A percentile compares a stretch with the other conserved stretches of the same genome.
Conservation (phyloP, 1,140 invertebrate species). For the Ylistrum balloti region DNA sequence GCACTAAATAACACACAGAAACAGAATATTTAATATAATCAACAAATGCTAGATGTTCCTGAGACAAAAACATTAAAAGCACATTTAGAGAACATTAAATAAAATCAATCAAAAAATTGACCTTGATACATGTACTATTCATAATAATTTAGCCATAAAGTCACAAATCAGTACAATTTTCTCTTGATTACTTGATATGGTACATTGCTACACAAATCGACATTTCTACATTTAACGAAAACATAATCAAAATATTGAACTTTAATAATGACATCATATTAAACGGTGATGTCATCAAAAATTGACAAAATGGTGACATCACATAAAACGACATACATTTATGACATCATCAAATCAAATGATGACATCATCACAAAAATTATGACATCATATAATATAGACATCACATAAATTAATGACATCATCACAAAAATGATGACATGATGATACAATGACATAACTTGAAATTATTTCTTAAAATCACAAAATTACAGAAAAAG, state of each 20-base stretch:
- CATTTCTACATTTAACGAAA: too few species aligned
- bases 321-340: background rate
- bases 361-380: background rate
- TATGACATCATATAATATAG: background rate
- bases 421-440: background rate
- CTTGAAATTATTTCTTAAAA: background rate
- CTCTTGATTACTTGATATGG: background rate
- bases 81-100: background rate
- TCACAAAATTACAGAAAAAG: background rate
- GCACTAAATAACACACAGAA: background rate
- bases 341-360: background rate
- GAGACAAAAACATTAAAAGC: conserved; percentile 27
- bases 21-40: background rate
- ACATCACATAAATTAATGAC: background rate
- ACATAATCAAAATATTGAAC: too few species aligned
- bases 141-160: background rate
- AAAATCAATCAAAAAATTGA: background rate
- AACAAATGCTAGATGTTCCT: background rate
- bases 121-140: background rate
- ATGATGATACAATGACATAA: background rate
- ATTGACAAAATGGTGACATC: background rate
- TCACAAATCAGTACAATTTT: background rate
- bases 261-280: background rate
- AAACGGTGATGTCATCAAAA: background rate
- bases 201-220: background rate